These are phyloP conservation scores for Hepsetus odoe DNA, from an alignment of 2,113 vertebrate species.

Conservation along the genomic window DNA sequence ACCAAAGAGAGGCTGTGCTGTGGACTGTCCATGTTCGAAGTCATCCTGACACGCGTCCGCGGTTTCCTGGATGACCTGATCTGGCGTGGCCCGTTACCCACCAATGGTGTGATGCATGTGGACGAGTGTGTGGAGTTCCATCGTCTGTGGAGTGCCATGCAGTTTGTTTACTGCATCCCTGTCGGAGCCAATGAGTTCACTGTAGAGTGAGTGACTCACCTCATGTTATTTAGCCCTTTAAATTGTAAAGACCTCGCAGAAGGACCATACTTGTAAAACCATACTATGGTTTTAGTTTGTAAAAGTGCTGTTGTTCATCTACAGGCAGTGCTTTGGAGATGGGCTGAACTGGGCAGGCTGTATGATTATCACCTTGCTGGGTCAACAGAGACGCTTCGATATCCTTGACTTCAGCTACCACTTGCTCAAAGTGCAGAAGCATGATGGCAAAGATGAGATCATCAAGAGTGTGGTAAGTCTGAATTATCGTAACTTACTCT, in stretches of 20 bases:
- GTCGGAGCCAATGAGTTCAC: slow-evolving; percentile 89
- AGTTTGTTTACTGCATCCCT: slow-evolving; percentile 90
- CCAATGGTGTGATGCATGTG: slow-evolving; percentile 89
- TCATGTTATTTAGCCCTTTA: neutral
- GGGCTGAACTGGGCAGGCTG: slow-evolving; percentile 91
- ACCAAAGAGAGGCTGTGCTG: slow-evolving; percentile 90
- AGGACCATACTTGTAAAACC: neutral
- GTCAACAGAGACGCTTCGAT: slow-evolving; percentile 86
- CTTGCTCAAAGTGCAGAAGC: slow-evolving; percentile 87
- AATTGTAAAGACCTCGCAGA: neutral
- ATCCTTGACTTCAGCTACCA: slow-evolving; percentile 90
- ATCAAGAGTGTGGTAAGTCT: slow-evolving; percentile 89
- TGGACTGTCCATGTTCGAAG: slow-evolving; percentile 88
- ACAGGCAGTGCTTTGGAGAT: slow-evolving; percentile 86
- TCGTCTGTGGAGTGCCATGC: slow-evolving; percentile 89
- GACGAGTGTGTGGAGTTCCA: slow-evolving; percentile 90
- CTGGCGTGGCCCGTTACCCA: slow-evolving; percentile 87
- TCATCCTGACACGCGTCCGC: slow-evolving; percentile 83
- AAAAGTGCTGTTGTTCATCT: neutral
- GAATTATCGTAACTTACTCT: neutral
- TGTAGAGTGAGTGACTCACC: slow-evolving; percentile 79
- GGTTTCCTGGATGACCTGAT: slow-evolving; percentile 85
- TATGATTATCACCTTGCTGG: slow-evolving; percentile 87
- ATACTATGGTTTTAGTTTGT: neutral
- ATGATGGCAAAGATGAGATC: slow-evolving; percentile 87